A percentile compares a stretch with the other conserved stretches of the same genome.
phyloP scores from a whole-genome alignment of 2,113 vertebrate genomes.

The Saccopteryx bilineata region DNA sequence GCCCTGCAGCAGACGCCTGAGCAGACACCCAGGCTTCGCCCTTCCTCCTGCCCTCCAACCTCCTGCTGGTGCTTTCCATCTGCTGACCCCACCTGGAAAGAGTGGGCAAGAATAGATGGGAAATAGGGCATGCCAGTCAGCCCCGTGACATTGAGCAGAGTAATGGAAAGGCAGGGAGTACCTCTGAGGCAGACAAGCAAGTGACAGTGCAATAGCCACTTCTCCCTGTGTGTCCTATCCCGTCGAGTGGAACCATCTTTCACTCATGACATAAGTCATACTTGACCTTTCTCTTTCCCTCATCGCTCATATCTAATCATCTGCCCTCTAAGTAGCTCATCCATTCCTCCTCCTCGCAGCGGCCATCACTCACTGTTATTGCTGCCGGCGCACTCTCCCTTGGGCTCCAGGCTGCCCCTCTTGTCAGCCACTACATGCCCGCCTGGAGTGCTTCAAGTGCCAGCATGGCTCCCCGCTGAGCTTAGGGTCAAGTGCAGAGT shows the following conservation, averaged over 20 bases:
- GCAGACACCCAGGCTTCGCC: accelerated
- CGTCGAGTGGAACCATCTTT: not conserved
- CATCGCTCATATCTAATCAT: not conserved
- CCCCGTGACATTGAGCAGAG: not conserved
- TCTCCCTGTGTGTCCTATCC: not conserved
- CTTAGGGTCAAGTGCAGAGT: not conserved
- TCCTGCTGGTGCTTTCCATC: not conserved
- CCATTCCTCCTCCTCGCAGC: not conserved
- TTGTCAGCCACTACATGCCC: not conserved
- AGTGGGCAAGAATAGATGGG: not conserved
- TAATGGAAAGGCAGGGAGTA: not conserved
- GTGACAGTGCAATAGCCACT: accelerated
- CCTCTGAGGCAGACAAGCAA: not conserved
- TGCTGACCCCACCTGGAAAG: not conserved
- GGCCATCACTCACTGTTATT: not conserved
- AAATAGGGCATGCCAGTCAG: not conserved
- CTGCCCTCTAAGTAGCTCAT: not conserved
- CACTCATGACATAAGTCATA: not conserved
- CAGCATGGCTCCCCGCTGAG: no score
- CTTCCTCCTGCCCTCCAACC: not conserved
- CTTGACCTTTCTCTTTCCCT: not conserved
- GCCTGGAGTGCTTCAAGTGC: not conserved
- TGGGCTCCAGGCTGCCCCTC: not conserved
- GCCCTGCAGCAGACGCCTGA: not conserved
- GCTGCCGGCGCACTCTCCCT: not conserved